phyloP scores from a whole-genome alignment of 2,888 invertebrate genomes.

The Tenthredo amoena region DNA sequence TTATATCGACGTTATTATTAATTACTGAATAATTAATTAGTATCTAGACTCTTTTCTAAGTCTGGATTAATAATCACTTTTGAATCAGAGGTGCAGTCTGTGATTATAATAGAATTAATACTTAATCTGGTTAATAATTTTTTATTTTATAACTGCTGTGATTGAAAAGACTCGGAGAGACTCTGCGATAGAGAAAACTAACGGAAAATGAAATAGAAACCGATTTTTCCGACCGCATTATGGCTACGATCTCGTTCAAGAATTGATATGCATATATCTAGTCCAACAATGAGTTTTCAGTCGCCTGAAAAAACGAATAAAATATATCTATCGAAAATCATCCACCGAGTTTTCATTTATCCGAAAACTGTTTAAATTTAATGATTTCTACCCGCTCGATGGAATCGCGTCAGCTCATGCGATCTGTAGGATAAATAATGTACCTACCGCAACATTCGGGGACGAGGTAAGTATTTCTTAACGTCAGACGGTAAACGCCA shows the following conservation, averaged over 20 bases:
- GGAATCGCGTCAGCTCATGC: neutral
- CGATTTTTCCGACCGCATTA: neutral
- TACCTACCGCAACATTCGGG: neutral
- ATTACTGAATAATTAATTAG: neutral
- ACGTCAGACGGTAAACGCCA: neutral
- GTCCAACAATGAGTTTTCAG: too few relatives aligned
- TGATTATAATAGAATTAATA: neutral
- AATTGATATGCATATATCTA: neutral
- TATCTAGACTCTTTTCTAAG: neutral
- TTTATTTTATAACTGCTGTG: neutral
- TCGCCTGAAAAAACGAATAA: too few relatives aligned
- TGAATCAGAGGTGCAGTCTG: neutral
- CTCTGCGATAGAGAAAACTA: neutral
- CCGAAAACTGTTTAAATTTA: too few relatives aligned
- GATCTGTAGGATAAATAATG: neutral
- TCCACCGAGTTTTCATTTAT: too few relatives aligned
- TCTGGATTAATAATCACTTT: neutral
- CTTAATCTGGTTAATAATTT: neutral
- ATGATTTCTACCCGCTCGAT: neutral
- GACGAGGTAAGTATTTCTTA: neutral
- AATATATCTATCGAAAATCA: too few relatives aligned
- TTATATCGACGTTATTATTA: neutral
- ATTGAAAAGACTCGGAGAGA: neutral
- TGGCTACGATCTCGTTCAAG: neutral
- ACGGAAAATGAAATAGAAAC: neutral